Conservation (phyloP, 1,140 invertebrate genomes). For the Leptestheria dahalacensis region DNA sequence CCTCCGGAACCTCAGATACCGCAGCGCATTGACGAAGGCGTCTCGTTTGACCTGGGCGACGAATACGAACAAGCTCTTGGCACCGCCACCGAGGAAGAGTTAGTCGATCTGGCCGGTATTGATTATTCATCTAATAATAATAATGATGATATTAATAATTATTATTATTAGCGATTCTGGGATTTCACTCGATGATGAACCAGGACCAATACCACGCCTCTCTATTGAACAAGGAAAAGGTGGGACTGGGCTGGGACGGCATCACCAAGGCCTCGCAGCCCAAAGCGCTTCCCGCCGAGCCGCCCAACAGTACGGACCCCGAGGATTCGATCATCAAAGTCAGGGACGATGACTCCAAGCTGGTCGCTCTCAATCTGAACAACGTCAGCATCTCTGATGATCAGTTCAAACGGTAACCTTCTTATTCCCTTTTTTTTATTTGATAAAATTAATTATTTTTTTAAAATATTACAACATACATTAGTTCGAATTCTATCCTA, state of each 20-base stretch:
- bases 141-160: too few relatives aligned
- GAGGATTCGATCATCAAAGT: slow-evolving; percentile 79
- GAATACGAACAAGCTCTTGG: slow-evolving; percentile 86
- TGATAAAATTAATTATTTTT: too few relatives aligned
- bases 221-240: slow-evolving; percentile 59
- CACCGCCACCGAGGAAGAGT: slow-evolving; percentile 87
- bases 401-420: slow-evolving; percentile 50
- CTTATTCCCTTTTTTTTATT: too few relatives aligned
- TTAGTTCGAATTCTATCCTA: too few relatives aligned
- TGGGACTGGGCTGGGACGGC: slow-evolving; percentile 76
- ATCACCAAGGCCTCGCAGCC: slow-evolving; percentile 86
- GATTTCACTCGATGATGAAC: slow-evolving; percentile 99
- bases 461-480: too few relatives aligned
- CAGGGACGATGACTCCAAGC: slow-evolving; percentile 67
- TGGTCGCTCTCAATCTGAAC: slow-evolving; percentile 87
- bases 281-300: slow-evolving; percentile 77
- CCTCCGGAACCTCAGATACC: background rate
- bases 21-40: slow-evolving; percentile 51
- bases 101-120: slow-evolving; percentile 92
- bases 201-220: slow-evolving; percentile 99
- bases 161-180: slow-evolving; percentile 69
- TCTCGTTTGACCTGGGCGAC: slow-evolving; percentile 81
- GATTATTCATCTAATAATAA: background rate
- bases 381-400: slow-evolving; percentile 98
- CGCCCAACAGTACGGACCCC: slow-evolving; percentile 84